Percentiles rank a stretch among this genome's conserved stretches.
These are phyloP conservation scores for Sipha flava DNA, from an alignment of 1,140 invertebrate genomes.

Conservation along the genomic window DNA sequence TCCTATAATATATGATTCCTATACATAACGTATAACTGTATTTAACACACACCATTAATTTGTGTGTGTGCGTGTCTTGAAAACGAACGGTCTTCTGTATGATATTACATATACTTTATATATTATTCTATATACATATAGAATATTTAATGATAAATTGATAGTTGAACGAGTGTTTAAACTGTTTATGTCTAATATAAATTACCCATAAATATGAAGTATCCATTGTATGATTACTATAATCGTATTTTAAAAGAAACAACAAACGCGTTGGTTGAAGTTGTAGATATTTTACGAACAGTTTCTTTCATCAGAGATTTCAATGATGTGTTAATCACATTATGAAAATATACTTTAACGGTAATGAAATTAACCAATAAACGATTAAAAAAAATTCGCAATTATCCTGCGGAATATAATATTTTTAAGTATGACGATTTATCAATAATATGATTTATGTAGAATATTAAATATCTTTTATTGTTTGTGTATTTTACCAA, in stretches of 20 bases:
- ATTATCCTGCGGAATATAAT: too few species aligned
- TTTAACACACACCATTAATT: constrained; percentile 15
- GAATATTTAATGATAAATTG: background rate
- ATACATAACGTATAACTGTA: constrained; percentile 9
- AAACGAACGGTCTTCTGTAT: background rate
- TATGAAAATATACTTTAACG: too few species aligned
- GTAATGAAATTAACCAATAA: too few species aligned
- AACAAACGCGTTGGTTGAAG: background rate
- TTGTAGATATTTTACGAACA: too few species aligned
- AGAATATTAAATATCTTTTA: too few species aligned
- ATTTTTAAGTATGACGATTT: too few species aligned
- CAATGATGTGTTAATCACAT: too few species aligned
- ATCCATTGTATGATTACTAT: background rate
- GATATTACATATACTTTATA: background rate
- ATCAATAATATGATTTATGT: too few species aligned
- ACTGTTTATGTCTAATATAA: background rate
- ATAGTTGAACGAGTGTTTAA: background rate
- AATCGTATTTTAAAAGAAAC: background rate
- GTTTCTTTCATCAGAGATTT: too few species aligned
- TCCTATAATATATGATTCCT: background rate
- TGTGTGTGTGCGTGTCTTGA: background rate
- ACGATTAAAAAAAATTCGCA: too few species aligned
- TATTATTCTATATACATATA: background rate
- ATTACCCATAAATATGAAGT: background rate
- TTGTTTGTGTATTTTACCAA: too few species aligned